These are phyloP conservation scores for Gallinago media DNA, from an alignment of 2,113 vertebrate species.

Conservation along the genomic window DNA sequence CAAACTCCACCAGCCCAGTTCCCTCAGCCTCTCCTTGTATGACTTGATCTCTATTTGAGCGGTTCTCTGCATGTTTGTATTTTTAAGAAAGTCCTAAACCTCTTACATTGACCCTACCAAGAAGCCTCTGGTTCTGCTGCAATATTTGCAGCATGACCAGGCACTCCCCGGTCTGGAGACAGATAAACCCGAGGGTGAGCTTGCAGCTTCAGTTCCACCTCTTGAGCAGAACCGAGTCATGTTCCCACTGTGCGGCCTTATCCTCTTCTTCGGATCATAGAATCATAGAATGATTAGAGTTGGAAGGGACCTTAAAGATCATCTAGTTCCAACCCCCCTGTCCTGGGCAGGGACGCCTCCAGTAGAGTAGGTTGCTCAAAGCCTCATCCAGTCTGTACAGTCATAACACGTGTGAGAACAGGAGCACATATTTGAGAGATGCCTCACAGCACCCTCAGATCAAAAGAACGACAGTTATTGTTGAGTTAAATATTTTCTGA, in stretches of 20 bases:
- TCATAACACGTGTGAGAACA: not conserved
- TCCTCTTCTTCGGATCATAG: fast-evolving
- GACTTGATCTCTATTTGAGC: not conserved
- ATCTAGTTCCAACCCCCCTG: too few relatives aligned
- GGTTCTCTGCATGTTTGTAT: not conserved
- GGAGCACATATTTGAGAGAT: not conserved
- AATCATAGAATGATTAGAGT: too few relatives aligned
- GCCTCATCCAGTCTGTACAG: not conserved
- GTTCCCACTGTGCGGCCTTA: not conserved
- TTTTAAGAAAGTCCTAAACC: not conserved
- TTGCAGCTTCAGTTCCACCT: not conserved
- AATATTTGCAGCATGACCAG: not conserved
- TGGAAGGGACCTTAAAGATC: too few relatives aligned
- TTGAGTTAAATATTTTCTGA: not conserved
- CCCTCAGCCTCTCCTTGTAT: too few relatives aligned
- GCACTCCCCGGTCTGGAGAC: fast-evolving
- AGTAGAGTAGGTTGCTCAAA: too few relatives aligned
- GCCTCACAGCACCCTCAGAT: not conserved
- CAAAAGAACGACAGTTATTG: not conserved
- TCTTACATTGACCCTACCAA: not conserved
- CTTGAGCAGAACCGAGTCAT: fast-evolving
- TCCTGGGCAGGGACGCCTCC: too few relatives aligned
- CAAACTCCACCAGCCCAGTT: too few relatives aligned
- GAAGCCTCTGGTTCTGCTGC: not conserved
- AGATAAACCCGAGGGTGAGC: not conserved